Conservation (phyloP, 2,113 vertebrate genomes). For the Ailurus styani region DNA sequence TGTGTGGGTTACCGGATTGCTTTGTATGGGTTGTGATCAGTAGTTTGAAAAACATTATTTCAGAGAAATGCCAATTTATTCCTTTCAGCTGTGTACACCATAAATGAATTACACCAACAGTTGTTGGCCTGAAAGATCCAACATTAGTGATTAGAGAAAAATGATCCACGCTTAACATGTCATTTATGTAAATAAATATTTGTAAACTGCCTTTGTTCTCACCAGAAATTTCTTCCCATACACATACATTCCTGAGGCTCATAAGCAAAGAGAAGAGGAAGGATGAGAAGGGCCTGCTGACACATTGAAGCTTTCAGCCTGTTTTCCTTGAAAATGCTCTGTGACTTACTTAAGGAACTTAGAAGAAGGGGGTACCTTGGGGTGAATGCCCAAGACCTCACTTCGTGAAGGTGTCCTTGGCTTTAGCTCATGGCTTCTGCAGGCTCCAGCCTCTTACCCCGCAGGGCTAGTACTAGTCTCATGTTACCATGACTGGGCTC, state of each 20-base stretch:
- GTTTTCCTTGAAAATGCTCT: neutral
- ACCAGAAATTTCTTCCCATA: neutral
- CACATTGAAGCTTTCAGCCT: neutral
- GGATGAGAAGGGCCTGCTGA: neutral
- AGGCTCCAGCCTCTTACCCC: neutral
- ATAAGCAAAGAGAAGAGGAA: neutral
- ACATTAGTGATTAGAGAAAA: neutral
- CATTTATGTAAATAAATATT: neutral
- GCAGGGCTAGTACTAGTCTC: neutral
- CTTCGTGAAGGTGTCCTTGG: neutral
- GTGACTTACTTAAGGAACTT: neutral
- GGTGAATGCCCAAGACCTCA: neutral
- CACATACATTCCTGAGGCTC: neutral
- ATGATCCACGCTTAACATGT: neutral
- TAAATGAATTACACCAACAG: neutral
- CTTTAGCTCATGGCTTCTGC: neutral
- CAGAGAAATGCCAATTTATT: neutral
- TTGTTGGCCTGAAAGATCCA: neutral
- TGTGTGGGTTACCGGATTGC: neutral
- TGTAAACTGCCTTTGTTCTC: neutral
- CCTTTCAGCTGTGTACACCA: neutral
- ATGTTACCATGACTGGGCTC: neutral
- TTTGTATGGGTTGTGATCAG: neutral
- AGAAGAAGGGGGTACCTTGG: neutral
- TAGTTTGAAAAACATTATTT: constrained; percentile 24